Evolutionary conservation across 1,140 invertebrate genomes (phyloP), one percentile per base, ranked within the genome.

Genomic region (Tribolium madens): DNA sequence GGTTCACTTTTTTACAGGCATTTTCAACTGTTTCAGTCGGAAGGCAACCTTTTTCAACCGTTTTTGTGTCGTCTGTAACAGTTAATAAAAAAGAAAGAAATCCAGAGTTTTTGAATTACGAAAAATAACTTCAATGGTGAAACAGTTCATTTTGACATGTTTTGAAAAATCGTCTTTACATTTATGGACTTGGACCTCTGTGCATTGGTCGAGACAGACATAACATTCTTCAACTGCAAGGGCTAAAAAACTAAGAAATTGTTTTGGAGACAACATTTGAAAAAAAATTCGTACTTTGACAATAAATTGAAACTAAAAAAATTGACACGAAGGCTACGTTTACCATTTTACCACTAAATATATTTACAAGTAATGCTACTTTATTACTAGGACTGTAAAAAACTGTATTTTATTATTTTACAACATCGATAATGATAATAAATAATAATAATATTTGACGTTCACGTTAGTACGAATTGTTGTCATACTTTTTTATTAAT

Each of bases 121-220:
- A 1, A 26, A 33, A 33, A 33, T 14, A 4, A 64, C 26, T 9
- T 64, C 57, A 12, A 64, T 64, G 21, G n/a, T 64, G 12, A 31
- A 64, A 64, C 57, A 64, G 3, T 31, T 33, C 14, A 64, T 13
- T 33, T 31, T 13, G 0, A 6, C 4, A 13, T 33, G 10, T 2
- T 64, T 26, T 21, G 9, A 10, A 60, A 17, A 2, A 1, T 60
- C 18, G n/a, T 31, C 10, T 14, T 33, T 64, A 17, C 52, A 57
- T 0, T 15, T n/a, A 10, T 57, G 52, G n/a, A 5, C 7, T 64
- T 64, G 21, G n/a, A 64, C 6, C 5, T 33, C 57, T 3, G n/a
- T 12, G 12, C 57, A 64, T 64, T 64, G 10, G 21, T 64, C 57
- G n/a, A 64, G n/a, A 64, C 57, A 64, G 9, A 64, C 57, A 26